Evolutionary conservation across 2,888 invertebrate genomes (phyloP).

Genomic region (Acanthoscelides obtectus): DNA sequence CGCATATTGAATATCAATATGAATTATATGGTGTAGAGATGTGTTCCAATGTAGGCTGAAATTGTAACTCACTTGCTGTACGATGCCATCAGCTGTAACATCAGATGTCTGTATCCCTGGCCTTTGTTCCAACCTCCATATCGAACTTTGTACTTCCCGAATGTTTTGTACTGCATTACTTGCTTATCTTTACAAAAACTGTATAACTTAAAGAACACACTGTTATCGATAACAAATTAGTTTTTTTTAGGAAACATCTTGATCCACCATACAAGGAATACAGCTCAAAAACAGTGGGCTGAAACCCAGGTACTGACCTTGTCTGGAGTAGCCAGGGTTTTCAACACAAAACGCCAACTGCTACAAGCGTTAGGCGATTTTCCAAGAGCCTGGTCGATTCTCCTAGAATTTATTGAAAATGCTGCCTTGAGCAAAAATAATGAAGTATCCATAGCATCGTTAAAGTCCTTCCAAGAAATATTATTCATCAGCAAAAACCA

Average conservation of each 20-base stretch:
- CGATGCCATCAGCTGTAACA: no score
- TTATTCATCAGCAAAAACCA: slow-evolving; percentile 62
- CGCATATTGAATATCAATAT: no score
- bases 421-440: slow-evolving; percentile 89
- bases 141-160: no score
- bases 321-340: slow-evolving; percentile 87
- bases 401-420: slow-evolving; percentile 91
- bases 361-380: slow-evolving; percentile 86
- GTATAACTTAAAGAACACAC: no score
- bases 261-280: slow-evolving; percentile 96
- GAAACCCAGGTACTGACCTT: slow-evolving; percentile 92
- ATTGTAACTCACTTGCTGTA: no score
- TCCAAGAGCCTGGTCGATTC: slow-evolving; percentile 86
- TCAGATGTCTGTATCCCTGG: no score
- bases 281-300: slow-evolving; percentile 98
- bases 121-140: no score
- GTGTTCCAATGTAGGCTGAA: no score
- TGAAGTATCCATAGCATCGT: slow-evolving; percentile 91
- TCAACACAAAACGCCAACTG: slow-evolving; percentile 85
- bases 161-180: no score
- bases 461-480: slow-evolving; percentile 96
- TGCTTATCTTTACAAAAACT: no score
- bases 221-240: neutral
- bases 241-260: slow-evolving; percentile 63
- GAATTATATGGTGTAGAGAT: no score